phyloP scores from a whole-genome alignment of 1,140 invertebrate species.

The Heliconius nattereri region DNA sequence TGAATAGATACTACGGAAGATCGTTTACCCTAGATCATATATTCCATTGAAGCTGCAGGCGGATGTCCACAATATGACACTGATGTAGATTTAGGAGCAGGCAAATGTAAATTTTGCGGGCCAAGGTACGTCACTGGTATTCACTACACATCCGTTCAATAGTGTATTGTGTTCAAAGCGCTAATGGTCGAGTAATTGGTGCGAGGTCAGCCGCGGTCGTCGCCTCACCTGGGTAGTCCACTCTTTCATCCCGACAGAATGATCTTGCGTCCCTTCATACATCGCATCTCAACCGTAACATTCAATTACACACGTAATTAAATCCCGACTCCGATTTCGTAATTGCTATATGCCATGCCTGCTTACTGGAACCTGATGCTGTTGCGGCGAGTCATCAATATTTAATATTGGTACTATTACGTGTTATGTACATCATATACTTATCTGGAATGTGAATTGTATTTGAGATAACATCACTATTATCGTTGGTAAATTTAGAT shows the following conservation, averaged over 20 bases:
- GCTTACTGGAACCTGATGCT: constrained; percentile 8
- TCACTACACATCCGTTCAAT: constrained; percentile 69
- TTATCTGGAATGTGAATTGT: constrained; percentile 3
- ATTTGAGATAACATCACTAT: neutral
- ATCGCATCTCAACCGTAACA: constrained; percentile 47
- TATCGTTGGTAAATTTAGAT: neutral
- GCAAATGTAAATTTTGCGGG: constrained; percentile 74
- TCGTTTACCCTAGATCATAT: neutral
- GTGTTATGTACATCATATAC: constrained; percentile 6
- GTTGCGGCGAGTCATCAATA: constrained; percentile 14
- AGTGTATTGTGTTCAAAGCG: constrained; percentile 66
- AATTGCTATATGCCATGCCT: constrained; percentile 22
- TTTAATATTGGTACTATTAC: constrained; percentile 14
- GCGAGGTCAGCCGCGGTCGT: constrained; percentile 67
- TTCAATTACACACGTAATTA: constrained; percentile 65
- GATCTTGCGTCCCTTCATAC: constrained; percentile 46
- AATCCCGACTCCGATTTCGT: constrained; percentile 50
- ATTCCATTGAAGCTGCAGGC: constrained; percentile 21
- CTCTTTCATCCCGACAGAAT: constrained; percentile 43
- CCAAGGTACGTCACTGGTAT: constrained; percentile 45
- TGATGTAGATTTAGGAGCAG: constrained; percentile 61
- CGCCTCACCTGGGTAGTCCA: constrained; percentile 52
- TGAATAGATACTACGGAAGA: neutral
- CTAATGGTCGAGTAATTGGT: constrained; percentile 73
- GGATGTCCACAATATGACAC: constrained; percentile 9